Conservation (phyloP, 2,113 vertebrate genomes). For the Synchiropus splendidus region DNA sequence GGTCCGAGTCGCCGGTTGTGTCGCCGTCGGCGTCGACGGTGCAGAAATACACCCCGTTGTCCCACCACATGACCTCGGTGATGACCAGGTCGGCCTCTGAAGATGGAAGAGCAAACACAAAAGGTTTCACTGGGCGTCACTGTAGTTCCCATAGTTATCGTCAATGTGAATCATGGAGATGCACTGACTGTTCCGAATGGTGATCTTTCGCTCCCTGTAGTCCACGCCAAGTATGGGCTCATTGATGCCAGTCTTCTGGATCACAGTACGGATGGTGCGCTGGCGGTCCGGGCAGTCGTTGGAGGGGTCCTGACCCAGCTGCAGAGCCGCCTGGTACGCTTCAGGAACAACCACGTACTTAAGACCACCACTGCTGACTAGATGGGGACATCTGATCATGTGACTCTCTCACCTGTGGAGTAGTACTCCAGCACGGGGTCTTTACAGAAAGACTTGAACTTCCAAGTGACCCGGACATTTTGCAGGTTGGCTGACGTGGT, state of each 20-base stretch:
- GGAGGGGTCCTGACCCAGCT: slow-evolving; percentile 83
- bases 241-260: slow-evolving; percentile 79
- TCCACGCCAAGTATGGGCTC: slow-evolving; percentile 78
- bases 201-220: slow-evolving; percentile 85
- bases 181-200: slow-evolving; percentile 85
- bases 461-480: slow-evolving; percentile 85
- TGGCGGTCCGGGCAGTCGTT: slow-evolving; percentile 83
- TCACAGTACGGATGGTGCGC: slow-evolving; percentile 79
- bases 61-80: slow-evolving; percentile 97
- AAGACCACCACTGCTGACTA: too few species aligned
- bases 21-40: slow-evolving; percentile 82
- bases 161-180: background rate
- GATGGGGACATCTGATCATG: too few species aligned
- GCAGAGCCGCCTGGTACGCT: slow-evolving; percentile 84
- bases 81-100: slow-evolving; percentile 89
- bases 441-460: slow-evolving; percentile 92
- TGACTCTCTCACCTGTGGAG: slow-evolving; percentile 68
- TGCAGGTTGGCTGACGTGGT: slow-evolving; percentile 81
- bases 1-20: slow-evolving; percentile 79
- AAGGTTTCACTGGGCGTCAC: too few species aligned
- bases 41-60: slow-evolving; percentile 89
- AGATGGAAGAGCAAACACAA: background rate
- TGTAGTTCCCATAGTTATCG: too few species aligned
- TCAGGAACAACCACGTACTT: background rate
- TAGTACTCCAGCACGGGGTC: slow-evolving; percentile 92